Evolutionary conservation across 1,140 invertebrate species (phyloP).

Genomic region (Ectropis grisescens): DNA sequence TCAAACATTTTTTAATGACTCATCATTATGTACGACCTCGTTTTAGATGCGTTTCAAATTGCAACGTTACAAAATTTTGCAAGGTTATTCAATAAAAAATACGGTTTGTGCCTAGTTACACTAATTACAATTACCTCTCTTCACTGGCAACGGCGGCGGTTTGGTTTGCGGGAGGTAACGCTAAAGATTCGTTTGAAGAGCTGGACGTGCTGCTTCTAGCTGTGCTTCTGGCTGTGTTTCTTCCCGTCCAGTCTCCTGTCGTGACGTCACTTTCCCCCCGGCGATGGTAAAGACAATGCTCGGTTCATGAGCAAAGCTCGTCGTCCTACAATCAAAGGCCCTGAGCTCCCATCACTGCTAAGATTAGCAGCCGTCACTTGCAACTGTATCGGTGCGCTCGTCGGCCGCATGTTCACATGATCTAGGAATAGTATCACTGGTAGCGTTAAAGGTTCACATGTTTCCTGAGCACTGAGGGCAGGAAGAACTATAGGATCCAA

Average conservation of each 20-base stretch:
- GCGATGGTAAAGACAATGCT: conserved; percentile 48
- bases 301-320: conserved; percentile 54
- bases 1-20: too few relatives aligned
- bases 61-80: too few relatives aligned
- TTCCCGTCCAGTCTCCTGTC: conserved; percentile 40
- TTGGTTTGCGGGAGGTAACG: conserved; percentile 30
- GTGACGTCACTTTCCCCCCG: conserved; percentile 48
- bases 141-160: conserved; percentile 32
- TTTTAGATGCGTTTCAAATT: too few relatives aligned
- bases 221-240: conserved; percentile 40
- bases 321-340: conserved; percentile 54
- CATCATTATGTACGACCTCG: conserved; percentile 13
- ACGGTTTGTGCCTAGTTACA: too few relatives aligned
- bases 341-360: conserved; percentile 45
- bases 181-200: conserved; percentile 46
- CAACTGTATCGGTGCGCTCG: conserved; percentile 58
- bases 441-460: conserved; percentile 46
- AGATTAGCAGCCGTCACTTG: conserved; percentile 60
- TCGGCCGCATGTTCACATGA: conserved; percentile 57
- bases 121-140: conserved; percentile 53
- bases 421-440: conserved; percentile 61
- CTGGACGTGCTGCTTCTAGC: conserved; percentile 49
- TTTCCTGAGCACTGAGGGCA: conserved; percentile 33
- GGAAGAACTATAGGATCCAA: conserved; percentile 56
- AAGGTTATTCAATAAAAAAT: too few relatives aligned